Evolutionary conservation across 2,888 invertebrate genomes (phyloP), one percentile per base, ranked within the genome.

Genomic region (Toxonevra muliebris): DNA sequence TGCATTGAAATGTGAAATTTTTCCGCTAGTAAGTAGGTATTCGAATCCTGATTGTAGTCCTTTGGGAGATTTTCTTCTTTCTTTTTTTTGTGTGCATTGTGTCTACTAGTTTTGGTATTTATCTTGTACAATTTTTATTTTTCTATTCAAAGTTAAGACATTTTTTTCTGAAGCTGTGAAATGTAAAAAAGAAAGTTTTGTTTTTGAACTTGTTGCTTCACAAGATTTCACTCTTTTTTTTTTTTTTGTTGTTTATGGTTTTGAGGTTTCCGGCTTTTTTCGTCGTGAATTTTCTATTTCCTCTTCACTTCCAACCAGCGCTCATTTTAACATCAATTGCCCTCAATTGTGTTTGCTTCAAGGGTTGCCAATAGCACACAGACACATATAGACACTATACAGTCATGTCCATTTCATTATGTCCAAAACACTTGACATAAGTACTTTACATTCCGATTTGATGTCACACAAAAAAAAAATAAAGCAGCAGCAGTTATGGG

Each of bases 391-490:
- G 12, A 7, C 50, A 45, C 50, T 19, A 43, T 13, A 42, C 19
- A 57, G 52, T 55, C 20, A 54, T 66, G 66, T 66, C 61, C 66
- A 53, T 66, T 66, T 61, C 66, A 66, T 61, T 66, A 59, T 66
- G 66, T 66, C 55, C 57, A 52, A 57, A 53, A 30, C 65, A 70
- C 68, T 68, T 63, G 68, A 63, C 70, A 68, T 68, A 63, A 68
- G 70, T 55, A 62, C 65, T 68, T 66, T 54, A 60, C 61, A 61
- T 66, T 61, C 52, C 66, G 66, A 66, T 66, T 66, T 60, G 66
- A 66, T 65, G 67, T 65, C 70, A 70, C 59, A 62, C 62, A 64
- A 67, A 67, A 57, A 58, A 42, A 61, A 54, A 61, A 48, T 1
- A 40, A 17, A 54, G 61, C 61, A 30, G 40, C 52, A 19, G 50